phyloP scores from a whole-genome alignment of 2,888 invertebrate species.

The Leucophora obtusa region DNA sequence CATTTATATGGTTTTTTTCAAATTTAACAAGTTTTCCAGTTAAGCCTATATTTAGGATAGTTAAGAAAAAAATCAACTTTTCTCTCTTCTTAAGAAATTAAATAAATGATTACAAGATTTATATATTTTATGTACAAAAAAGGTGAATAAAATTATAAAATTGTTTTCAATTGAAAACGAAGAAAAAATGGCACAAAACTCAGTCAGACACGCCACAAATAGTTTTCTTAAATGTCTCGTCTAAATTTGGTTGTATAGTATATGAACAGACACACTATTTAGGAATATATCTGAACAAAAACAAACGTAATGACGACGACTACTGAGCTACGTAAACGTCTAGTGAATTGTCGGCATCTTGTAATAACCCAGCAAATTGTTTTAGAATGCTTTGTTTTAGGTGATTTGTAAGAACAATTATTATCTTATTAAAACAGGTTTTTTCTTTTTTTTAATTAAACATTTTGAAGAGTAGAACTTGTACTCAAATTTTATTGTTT shows the following conservation, averaged over 20 bases:
- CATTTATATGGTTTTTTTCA: slow-evolving; percentile 31
- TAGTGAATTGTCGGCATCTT: background rate
- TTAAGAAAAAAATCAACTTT: slow-evolving; percentile 20
- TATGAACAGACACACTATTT: background rate
- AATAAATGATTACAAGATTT: slow-evolving; percentile 35
- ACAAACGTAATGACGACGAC: slow-evolving; percentile 33
- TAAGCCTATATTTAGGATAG: slow-evolving; percentile 37
- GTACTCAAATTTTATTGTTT: no score
- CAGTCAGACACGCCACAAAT: slow-evolving; percentile 23
- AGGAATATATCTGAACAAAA: background rate
- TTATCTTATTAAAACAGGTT: no score
- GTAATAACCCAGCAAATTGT: background rate
- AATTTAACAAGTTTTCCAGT: slow-evolving; percentile 39
- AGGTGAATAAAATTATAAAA: slow-evolving; percentile 26
- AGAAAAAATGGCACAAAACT: slow-evolving; percentile 16
- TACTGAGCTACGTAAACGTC: background rate
- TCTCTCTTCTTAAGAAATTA: slow-evolving; percentile 47
- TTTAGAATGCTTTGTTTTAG: no score
- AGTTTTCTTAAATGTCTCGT: slow-evolving; percentile 57
- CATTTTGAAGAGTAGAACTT: no score
- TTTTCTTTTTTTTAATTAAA: no score
- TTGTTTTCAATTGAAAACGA: slow-evolving; percentile 5
- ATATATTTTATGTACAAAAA: slow-evolving; percentile 25
- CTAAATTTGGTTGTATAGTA: slow-evolving; percentile 46
- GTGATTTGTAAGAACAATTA: no score